Evolutionary conservation across 2,113 vertebrate genomes (phyloP).

Genomic region (Myiagra hebetior): DNA sequence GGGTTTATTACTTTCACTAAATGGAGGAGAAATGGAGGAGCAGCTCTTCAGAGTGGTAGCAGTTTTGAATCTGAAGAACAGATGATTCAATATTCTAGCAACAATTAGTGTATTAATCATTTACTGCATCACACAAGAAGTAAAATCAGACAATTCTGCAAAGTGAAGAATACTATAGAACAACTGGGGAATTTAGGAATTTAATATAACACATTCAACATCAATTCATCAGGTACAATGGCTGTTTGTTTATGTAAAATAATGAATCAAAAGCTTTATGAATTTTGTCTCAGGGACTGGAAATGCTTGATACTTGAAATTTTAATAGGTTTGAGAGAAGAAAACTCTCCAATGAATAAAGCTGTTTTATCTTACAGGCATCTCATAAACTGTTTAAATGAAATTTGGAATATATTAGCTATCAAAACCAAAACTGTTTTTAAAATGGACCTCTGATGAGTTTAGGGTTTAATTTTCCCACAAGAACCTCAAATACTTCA

Average conservation of each 20-base stretch:
- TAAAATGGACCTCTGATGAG: background rate
- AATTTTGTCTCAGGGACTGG: background rate
- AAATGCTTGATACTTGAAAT: background rate
- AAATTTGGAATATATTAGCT: background rate
- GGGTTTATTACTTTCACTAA: background rate
- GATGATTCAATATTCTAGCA: background rate
- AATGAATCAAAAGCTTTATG: background rate
- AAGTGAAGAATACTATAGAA: background rate
- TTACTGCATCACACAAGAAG: background rate
- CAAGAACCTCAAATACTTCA: background rate
- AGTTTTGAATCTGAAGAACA: background rate
- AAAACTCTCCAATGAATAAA: background rate
- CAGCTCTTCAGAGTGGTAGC: background rate
- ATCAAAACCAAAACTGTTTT: background rate
- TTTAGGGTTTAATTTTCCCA: background rate
- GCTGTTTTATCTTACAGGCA: background rate
- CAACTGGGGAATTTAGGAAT: background rate
- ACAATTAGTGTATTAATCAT: background rate
- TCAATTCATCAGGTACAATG: background rate
- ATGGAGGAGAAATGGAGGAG: background rate
- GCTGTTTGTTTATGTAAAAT: constrained; percentile 13
- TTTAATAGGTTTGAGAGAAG: background rate
- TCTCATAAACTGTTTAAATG: constrained; percentile 7
- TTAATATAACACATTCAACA: background rate
- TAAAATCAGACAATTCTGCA: background rate